These are phyloP conservation scores for Microctonus aethiopoides DNA, from an alignment of 2,888 invertebrate genomes.

Conservation along the genomic window DNA sequence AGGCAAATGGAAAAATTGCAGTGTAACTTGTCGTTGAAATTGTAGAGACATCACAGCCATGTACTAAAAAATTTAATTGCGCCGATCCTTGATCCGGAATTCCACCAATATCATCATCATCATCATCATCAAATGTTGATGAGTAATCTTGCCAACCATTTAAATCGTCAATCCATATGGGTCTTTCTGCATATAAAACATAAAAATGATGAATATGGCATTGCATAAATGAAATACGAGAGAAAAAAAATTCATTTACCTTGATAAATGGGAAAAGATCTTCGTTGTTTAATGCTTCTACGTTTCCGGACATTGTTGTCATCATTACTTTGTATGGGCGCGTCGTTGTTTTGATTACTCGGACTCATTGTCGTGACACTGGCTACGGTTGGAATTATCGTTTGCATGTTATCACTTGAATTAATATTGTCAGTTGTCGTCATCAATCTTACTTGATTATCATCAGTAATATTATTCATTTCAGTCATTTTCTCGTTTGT, in stretches of 20 bases:
- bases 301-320: conserved; percentile 41
- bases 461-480: conserved; percentile 18
- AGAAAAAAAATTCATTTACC: conserved; percentile 39
- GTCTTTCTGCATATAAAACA: conserved; percentile 50
- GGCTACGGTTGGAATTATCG: conserved; percentile 35
- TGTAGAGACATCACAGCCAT: conserved; percentile 60
- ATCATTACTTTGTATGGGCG: background rate
- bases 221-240: background rate
- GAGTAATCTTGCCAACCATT: conserved; percentile 53
- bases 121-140: conserved; percentile 31
- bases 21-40: conserved; percentile 76
- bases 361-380: conserved; percentile 42
- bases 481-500: background rate
- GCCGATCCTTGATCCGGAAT: conserved; percentile 46
- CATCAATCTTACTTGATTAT: conserved; percentile 19
- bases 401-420: conserved; percentile 27
- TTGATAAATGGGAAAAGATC: conserved; percentile 56
- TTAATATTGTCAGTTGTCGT: conserved; percentile 25
- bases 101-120: conserved; percentile 38
- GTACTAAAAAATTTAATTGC: conserved; percentile 62
- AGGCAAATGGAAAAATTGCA: conserved; percentile 80
- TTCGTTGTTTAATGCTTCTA: conserved; percentile 46
- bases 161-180: conserved; percentile 61
- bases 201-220: background rate
- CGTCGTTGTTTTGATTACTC: background rate